Evolutionary conservation across 2,113 vertebrate species (phyloP).

Genomic region (Haplotaxodon microlepis): DNA sequence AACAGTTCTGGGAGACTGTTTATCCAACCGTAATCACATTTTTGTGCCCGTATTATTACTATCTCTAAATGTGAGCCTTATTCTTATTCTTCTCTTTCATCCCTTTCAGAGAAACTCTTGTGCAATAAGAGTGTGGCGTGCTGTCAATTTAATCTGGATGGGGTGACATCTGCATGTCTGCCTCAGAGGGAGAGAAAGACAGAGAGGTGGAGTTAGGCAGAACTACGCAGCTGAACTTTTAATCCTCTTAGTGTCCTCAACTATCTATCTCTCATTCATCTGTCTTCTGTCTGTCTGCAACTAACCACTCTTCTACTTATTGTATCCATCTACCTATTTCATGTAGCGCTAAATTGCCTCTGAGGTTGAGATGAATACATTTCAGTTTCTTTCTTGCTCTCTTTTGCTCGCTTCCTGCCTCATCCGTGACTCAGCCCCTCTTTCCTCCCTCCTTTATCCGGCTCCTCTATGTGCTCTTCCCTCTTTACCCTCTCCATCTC

Average conservation of each 20-base stretch:
- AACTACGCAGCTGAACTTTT: slow-evolving; percentile 50
- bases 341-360: not conserved
- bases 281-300: slow-evolving; percentile 7
- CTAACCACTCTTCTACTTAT: not conserved
- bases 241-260: slow-evolving; percentile 60
- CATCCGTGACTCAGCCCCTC: not conserved
- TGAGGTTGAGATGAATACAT: not conserved
- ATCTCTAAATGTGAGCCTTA: slow-evolving; percentile 2
- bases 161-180: slow-evolving; percentile 39
- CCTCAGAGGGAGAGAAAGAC: not conserved
- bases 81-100: slow-evolving; percentile 34
- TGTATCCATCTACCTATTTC: not conserved
- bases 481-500: slow-evolving; percentile 28
- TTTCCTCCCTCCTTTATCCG: not conserved
- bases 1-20: not conserved
- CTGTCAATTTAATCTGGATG: slow-evolving; percentile 63
- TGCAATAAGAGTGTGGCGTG: slow-evolving; percentile 34
- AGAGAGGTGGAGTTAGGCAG: slow-evolving; percentile 13
- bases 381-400: not conserved
- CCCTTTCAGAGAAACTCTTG: slow-evolving; percentile 55
- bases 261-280: slow-evolving; percentile 37
- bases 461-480: slow-evolving; percentile 13
- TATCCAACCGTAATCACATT: not conserved
- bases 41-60: not conserved
- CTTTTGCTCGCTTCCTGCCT: not conserved